Evolutionary conservation across 2,113 vertebrate genomes (phyloP).

Genomic region (Callorhinus ursinus): DNA sequence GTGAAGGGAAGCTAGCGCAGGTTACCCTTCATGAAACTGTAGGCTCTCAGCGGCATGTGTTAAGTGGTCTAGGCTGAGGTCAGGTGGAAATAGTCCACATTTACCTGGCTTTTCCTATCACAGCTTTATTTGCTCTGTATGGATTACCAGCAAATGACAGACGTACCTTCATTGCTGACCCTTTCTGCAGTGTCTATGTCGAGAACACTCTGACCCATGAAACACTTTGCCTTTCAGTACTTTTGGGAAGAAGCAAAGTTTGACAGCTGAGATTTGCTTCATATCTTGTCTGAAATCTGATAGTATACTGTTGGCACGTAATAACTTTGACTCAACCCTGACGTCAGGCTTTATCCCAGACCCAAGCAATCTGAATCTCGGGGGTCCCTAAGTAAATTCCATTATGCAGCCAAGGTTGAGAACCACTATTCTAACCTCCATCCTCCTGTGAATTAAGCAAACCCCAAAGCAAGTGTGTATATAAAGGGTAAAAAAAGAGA

Average conservation of each 20-base stretch:
- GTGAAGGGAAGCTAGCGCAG: background rate
- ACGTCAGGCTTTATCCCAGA: background rate
- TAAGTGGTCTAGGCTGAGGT: background rate
- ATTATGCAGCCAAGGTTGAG: background rate
- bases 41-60: background rate
- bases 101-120: background rate
- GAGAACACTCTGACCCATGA: background rate
- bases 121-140: background rate
- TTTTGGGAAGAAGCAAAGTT: background rate
- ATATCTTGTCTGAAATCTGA: background rate
- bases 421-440: background rate
- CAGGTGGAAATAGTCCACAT: background rate
- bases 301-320: background rate
- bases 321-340: background rate
- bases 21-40: background rate
- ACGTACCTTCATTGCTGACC: background rate
- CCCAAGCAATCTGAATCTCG: background rate
- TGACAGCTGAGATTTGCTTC: background rate
- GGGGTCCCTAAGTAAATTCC: background rate
- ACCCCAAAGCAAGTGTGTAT: background rate
- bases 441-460: background rate
- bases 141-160: background rate
- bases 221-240: background rate
- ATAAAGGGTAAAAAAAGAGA: background rate
- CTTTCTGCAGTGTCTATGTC: background rate